Base-by-base conservation (phyloP, 2,113 vertebrate species). In the Toxostoma redivivum region DNA sequence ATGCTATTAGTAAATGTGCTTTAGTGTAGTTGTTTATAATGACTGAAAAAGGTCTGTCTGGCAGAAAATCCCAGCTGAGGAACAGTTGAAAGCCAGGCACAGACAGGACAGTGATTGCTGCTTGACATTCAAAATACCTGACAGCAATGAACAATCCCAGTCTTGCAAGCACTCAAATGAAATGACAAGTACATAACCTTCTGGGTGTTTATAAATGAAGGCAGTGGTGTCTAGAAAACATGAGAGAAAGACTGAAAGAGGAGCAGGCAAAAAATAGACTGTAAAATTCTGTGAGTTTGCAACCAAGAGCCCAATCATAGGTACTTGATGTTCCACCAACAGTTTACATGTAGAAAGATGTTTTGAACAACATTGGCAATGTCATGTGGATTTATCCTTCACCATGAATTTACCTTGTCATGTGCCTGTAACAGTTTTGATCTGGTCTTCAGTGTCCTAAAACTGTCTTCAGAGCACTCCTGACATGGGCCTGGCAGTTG, bases 271-370 rank as follows among this genome's bases (percentile, higher is more conserved):
- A 88, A 53, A 50, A 47, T 72, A 42, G 18, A 33, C 28, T 27
- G 2, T 71, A n/a, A 64, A 73, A 53, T 53, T 66, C 12, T 38
- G 13, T 62, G 31, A 79, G 25, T 45, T 86, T 73, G 12, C 48
- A 92, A 18, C 27, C 3, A 38, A 35, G 35, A 56, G 3, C 31
- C 20, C 7, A 23, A 0, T 53, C 19, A 31, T 11, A 54, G 27
- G 5, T 50, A 28, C 0, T 0, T 1, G 1, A 5, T 58, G 27
- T 21, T 89, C 22, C 31, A 53, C 19, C 54, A 42, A 37, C 25
- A 81, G 14, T 35, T 42, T 65, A 64, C 33, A 40, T 45, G 13
- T 50, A 60, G 10, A 64, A 77, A 51, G 21, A n/a, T 88, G 25
- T 76, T 86, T 77, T 40, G 12, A 73, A 45, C 15, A 62, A 40